Conservation (phyloP, 1,140 invertebrate genomes). For the Calephelis nemesis region DNA sequence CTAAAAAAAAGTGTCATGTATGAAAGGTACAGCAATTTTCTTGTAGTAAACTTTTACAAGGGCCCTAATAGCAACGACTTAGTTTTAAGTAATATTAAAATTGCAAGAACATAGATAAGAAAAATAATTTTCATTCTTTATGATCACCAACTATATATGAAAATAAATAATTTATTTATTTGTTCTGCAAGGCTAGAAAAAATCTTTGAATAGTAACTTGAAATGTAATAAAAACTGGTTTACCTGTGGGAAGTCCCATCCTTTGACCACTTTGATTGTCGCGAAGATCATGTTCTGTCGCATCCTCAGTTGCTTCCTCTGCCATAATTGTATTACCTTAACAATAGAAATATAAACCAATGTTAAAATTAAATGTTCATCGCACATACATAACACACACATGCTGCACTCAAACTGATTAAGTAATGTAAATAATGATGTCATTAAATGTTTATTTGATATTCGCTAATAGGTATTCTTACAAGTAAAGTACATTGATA, state of each 20-base stretch:
- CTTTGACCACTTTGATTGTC: constrained; percentile 97
- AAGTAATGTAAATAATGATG: constrained; percentile 26
- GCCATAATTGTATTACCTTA: constrained; percentile 91
- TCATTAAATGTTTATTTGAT: constrained; percentile 4
- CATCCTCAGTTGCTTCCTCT: constrained; percentile 95
- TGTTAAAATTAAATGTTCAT: constrained; percentile 28
- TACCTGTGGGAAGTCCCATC: constrained; percentile 94
- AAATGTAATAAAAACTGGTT: constrained; percentile 9
- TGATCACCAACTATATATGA: too few species aligned
- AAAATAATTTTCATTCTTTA: too few species aligned
- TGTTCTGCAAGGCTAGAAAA: too few species aligned
- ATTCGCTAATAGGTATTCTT: constrained; percentile 9
- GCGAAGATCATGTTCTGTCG: constrained; percentile 99
- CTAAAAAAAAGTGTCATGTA: too few species aligned
- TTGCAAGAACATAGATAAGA: too few species aligned
- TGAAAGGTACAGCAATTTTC: too few species aligned
- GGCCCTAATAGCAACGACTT: too few species aligned
- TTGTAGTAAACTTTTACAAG: too few species aligned
- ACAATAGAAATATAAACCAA: constrained; percentile 33
- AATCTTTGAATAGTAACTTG: too few species aligned
- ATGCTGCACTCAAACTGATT: constrained; percentile 26
- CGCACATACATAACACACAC: constrained; percentile 27
- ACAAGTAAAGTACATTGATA: constrained; percentile 18
- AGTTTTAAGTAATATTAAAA: too few species aligned
- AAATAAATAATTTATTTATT: too few species aligned